Evolutionary conservation across 2,113 vertebrate genomes (phyloP).

Genomic region (Notothenia coriiceps): DNA sequence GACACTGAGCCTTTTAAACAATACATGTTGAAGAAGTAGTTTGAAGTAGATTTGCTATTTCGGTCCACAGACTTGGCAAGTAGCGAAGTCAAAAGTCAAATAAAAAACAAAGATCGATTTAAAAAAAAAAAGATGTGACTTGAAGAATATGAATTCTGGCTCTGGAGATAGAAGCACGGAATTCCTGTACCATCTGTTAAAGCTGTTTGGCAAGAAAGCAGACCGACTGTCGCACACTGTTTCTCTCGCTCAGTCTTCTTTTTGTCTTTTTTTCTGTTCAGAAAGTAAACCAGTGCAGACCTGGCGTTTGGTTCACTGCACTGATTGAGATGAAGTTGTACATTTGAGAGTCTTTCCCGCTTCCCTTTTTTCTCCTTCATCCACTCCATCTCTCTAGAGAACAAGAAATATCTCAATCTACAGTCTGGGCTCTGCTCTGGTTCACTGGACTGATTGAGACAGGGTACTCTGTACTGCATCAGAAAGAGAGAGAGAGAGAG

Average conservation of each 20-base stretch:
- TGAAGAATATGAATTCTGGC: constrained; percentile 22
- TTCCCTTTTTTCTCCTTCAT: constrained; percentile 28
- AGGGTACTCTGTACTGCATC: constrained; percentile 13
- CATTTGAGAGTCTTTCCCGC: constrained; percentile 38
- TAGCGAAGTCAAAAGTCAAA: constrained; percentile 22
- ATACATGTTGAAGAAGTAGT: constrained; percentile 8
- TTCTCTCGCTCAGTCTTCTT: constrained; percentile 8
- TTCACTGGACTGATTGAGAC: constrained; percentile 57
- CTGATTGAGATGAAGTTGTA: constrained; percentile 55
- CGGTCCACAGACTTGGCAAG: neutral
- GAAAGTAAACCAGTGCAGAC: constrained; percentile 22
- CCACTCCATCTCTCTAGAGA: constrained; percentile 45
- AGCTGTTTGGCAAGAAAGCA: constrained; percentile 38
- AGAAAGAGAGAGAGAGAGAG: neutral
- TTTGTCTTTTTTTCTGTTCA: constrained; percentile 7
- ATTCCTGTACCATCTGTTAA: constrained; percentile 42
- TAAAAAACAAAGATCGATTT: constrained; percentile 4
- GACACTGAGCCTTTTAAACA: neutral
- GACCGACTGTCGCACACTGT: constrained; percentile 9
- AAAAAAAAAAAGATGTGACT: constrained; percentile 7
- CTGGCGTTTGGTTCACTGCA: constrained; percentile 32
- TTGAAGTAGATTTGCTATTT: neutral
- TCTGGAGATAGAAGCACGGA: neutral
- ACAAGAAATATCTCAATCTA: constrained; percentile 64
- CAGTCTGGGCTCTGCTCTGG: constrained; percentile 31